Evolutionary conservation across 2,797 vertebrate species (phyloP), one percentile per base, ranked within the genome.

Genomic region (Sparus aurata): DNA sequence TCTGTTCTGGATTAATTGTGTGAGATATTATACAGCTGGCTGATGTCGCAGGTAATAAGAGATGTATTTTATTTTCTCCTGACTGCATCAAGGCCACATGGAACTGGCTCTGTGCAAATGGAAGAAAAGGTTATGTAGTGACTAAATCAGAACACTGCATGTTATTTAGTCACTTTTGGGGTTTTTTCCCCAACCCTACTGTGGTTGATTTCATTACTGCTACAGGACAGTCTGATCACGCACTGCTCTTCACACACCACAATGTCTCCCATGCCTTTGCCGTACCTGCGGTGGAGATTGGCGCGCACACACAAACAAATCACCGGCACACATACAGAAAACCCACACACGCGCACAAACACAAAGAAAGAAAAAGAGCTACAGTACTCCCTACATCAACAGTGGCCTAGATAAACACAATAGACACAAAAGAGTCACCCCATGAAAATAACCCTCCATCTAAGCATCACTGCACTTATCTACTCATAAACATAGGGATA

Each of bases 351-450:
- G 82, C 88, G 77, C 85, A 88, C 79, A 82, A 84, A 87, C 83
- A 94, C 90, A 92, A 88, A 93, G 92, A 91, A 84, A 85, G 91
- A 91, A 94, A 92, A 94, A 92, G 92, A 94, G 92, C 91, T 91
- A 90, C 91, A 93, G 93, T 91, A 90, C 88, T 91, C 90, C 87
- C 87, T 83, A 89, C 92, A 93, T 94, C 92, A 94, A 94, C 92
- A 93, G 90, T 93, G 94, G 93, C 93, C 94, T 95, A 95, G 94
- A 95, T 94, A 94, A 94, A 94, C 92, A 94, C 93, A 94, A 94
- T 94, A 91, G 86, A 85, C 86, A 94, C 93, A 94, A 94, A 94
- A 93, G 93, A 92, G 83, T 92, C 90, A 89, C 90, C 90, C 89
- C 90, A 89, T 93, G 93, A 93, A 94, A 93, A 93, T 93, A 94